These are phyloP conservation scores for Melinaea marsaeus DNA, from an alignment of 2,888 invertebrate species.

Conservation along the genomic window DNA sequence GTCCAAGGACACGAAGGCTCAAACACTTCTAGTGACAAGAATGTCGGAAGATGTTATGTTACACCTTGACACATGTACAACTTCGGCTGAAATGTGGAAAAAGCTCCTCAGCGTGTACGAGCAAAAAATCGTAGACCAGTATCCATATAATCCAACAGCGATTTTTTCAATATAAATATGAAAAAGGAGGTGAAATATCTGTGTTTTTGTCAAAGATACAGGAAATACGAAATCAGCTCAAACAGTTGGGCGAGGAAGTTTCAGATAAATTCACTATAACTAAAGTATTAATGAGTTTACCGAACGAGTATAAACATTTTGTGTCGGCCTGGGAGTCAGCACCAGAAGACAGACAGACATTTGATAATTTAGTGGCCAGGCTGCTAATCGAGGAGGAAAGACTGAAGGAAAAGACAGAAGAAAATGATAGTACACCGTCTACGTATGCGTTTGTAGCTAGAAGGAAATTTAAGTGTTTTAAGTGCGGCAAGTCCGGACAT, in stretches of 20 bases:
- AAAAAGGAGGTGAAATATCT: no score
- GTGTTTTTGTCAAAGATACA: no score
- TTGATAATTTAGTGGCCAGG: slow-evolving; percentile 8
- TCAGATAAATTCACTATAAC: slow-evolving; percentile 39
- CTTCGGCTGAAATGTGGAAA: slow-evolving; percentile 38
- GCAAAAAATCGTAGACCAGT: slow-evolving; percentile 33
- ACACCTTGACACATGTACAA: slow-evolving; percentile 34
- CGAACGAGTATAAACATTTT: slow-evolving; percentile 43
- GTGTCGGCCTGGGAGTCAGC: slow-evolving; percentile 40
- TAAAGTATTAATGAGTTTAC: slow-evolving; percentile 39
- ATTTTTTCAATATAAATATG: slow-evolving; percentile 24
- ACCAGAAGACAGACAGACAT: slow-evolving; percentile 29
- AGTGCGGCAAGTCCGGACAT: slow-evolving; percentile 18
- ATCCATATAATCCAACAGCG: slow-evolving; percentile 43
- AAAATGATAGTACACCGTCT: slow-evolving; percentile 2
- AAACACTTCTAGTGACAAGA: slow-evolving; percentile 16
- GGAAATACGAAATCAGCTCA: slow-evolving; percentile 23
- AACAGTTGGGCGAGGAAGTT: slow-evolving; percentile 35
- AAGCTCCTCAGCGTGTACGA: slow-evolving; percentile 36
- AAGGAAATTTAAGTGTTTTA: slow-evolving; percentile 14
- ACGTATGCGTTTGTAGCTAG: neutral
- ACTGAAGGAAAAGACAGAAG: slow-evolving; percentile 3
- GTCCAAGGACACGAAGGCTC: slow-evolving; percentile 17
- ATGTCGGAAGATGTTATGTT: slow-evolving; percentile 34
- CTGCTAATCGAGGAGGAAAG: neutral